phyloP scores from a whole-genome alignment of 2,113 vertebrate genomes.

The Penelope pileata region DNA sequence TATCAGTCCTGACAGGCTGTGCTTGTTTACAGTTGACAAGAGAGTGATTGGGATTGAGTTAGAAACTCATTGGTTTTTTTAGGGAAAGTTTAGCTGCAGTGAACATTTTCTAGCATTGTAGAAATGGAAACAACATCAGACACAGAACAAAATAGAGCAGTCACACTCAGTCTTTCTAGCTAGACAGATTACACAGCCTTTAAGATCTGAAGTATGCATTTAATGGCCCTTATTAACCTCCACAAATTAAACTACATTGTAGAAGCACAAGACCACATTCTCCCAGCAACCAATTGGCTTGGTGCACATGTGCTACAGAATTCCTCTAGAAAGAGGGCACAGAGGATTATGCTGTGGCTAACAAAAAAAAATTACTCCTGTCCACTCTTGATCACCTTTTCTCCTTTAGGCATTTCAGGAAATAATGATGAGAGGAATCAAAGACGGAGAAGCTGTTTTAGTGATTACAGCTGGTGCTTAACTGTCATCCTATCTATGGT shows the following conservation, averaged over 20 bases:
- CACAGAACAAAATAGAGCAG: neutral
- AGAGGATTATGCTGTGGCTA: neutral
- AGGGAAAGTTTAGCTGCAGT: neutral
- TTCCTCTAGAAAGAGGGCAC: neutral
- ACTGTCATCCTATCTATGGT: neutral
- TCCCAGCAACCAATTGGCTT: neutral
- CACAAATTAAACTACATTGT: neutral
- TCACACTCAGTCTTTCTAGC: neutral
- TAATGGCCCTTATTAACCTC: neutral
- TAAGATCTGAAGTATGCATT: neutral
- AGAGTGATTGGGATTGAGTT: neutral
- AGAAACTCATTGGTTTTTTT: fast-evolving
- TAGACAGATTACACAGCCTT: neutral
- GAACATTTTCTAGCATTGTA: neutral
- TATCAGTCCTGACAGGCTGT: neutral
- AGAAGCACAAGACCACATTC: fast-evolving
- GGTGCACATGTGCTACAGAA: neutral
- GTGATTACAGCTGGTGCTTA: neutral
- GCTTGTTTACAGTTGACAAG: neutral
- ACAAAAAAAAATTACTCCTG: neutral
- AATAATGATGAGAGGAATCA: neutral
- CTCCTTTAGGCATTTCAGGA: neutral
- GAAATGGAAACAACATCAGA: neutral
- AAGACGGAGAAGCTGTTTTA: neutral
- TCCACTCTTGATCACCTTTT: neutral